Evolutionary conservation across 2,797 vertebrate genomes (phyloP), one percentile per base, ranked within the genome.

Genomic region (Caiman crocodilus): DNA sequence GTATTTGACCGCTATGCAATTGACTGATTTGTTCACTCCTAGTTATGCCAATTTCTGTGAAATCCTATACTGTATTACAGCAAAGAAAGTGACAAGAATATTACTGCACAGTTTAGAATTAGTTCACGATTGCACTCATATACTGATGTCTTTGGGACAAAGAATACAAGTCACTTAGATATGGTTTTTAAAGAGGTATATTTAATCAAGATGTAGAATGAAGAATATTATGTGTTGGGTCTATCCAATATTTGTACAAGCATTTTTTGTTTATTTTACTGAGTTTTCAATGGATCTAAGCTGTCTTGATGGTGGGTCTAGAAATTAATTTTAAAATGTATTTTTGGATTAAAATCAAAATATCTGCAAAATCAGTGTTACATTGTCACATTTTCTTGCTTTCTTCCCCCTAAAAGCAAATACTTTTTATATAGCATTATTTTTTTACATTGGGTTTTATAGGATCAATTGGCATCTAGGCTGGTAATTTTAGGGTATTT

Each of bases 1-100:
- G 79, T 81, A 79, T 88, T 42, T 87, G 91, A 82, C 87, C 85
- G 63, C 92, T 92, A 2, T 80, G 84, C 87, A 94, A 81, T 89
- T 96, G 94, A 59, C 88, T 82, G 84, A 89, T 93, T 96, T 94
- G 91, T 97, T 96, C 65, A 0, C 90, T 94, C 84, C 81, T 94
- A 83, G 79, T 94, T 88, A 90, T 84, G 81, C 87, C 91, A 77
- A 93, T 93, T 96, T 95, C 77, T 93, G 87, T 94, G 93, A 96
- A 96, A 95, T 87, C 30, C 73, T 92, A 90, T 88, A 89, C 87
- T 50, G 4, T 64, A 14, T 88, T 91, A 60, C 63, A 32, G 90
- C 23, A 26, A 59, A 30, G 55, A 30, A 11, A 90, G 82, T 0
- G 0, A 55, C 0, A 2, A 35, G 79, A 83, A 25, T 71, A n/a